phyloP scores from a whole-genome alignment of 30 jellyfish, hydroid and myxozoan genomes.

The Aurelia aurita region DNA sequence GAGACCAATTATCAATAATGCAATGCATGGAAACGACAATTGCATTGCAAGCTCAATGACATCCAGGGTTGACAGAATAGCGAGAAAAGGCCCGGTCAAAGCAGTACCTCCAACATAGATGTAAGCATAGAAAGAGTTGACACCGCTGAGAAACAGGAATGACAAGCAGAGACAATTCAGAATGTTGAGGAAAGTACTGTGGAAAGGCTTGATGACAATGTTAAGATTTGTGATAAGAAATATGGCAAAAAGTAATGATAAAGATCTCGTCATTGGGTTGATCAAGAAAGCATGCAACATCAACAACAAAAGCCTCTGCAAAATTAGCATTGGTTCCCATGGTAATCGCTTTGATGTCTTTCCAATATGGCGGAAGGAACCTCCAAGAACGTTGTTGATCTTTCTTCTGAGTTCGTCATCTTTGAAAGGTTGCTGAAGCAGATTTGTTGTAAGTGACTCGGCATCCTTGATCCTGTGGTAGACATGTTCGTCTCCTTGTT shows the following conservation, averaged over 20 bases:
- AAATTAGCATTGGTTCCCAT: conserved; percentile 25
- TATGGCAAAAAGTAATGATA: not conserved
- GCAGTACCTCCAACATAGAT: not conserved
- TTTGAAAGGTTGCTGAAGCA: too few relatives aligned
- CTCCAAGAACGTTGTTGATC: not conserved
- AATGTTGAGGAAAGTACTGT: too few relatives aligned
- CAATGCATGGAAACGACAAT: not conserved
- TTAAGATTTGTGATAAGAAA: not conserved
- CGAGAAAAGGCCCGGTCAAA: not conserved
- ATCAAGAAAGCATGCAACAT: not conserved
- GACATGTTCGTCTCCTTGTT: too few relatives aligned
- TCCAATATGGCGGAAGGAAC: not conserved
- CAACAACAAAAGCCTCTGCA: not conserved
- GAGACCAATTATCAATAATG: not conserved
- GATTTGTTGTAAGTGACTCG: too few relatives aligned
- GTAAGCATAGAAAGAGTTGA: not conserved
- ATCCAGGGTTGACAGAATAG: not conserved
- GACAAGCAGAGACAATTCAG: not conserved
- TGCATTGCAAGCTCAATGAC: not conserved
- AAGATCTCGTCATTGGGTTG: not conserved
- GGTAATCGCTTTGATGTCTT: not conserved
- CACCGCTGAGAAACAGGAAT: not conserved
- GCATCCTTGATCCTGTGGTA: too few relatives aligned
- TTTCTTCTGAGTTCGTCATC: not conserved
- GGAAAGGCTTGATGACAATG: not conserved